Evolutionary conservation across 2,888 invertebrate species (phyloP), one percentile per base, ranked within the genome.

Genomic region (Caenorhabditis japonica): DNA sequence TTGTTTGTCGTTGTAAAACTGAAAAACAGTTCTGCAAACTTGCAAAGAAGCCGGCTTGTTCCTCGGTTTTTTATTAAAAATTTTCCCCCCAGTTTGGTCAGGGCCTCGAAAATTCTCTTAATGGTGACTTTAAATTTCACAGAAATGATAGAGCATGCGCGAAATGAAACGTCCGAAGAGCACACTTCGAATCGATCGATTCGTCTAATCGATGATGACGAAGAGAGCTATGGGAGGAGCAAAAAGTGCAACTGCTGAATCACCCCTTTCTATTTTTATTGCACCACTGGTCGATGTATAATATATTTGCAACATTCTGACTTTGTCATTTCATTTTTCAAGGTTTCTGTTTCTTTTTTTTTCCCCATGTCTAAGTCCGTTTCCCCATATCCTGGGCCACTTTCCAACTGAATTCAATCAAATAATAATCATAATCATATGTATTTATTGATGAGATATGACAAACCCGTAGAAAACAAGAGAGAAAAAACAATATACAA

Each of bases 61-160:
- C 15, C 12, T 4, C 19, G 34, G 15, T 17, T 34, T 33, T 33
- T 34, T 44, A 34, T 34, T 19, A 46, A 34, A 10, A 33, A 2
- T 30, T 33, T n/a, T n/a, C n/a, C n/a, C n/a, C n/a, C n/a, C n/a
- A n/a, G n/a, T n/a, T n/a, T n/a, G n/a, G n/a, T n/a, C n/a, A n/a
- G n/a, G n/a, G n/a, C n/a, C n/a, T n/a, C n/a, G n/a, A n/a, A n/a
- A n/a, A n/a, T n/a, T n/a, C n/a, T n/a, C n/a, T n/a, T n/a, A n/a
- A n/a, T n/a, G n/a, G n/a, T 21, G 12, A 23, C 23, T 1, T 21
- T 8, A 33, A 19, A 7, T 30, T n/a, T 33, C 66, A 25, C 34
- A 69, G 69, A 74, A 55, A 74, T 74, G 69, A 69, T 74, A 2
- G 58, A 68, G n/a, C 60, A 47, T 33, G 44, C 62, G 4, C 51